Evolutionary conservation across 2,113 vertebrate genomes (phyloP).

Genomic region (Clarias gariepinus): DNA sequence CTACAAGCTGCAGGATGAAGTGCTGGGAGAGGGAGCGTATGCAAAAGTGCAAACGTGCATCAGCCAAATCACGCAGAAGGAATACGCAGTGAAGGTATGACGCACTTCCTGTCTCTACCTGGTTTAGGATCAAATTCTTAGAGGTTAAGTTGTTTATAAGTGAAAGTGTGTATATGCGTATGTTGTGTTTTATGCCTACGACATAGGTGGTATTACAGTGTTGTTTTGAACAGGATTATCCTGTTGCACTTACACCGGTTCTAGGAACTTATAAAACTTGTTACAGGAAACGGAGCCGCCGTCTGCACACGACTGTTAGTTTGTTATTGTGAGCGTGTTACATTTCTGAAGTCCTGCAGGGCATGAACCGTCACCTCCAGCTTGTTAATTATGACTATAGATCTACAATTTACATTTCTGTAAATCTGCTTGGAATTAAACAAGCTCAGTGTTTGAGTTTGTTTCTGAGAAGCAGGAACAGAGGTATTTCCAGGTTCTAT

Average conservation of each 20-base stretch:
- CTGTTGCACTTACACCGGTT: slow-evolving; percentile 3
- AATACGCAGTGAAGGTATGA: slow-evolving; percentile 94
- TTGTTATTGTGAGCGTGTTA: not conserved
- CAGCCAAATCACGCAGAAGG: slow-evolving; percentile 95
- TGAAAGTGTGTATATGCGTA: not conserved
- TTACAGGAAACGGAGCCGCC: not conserved
- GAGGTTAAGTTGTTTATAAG: not conserved
- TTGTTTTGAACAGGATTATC: slow-evolving; percentile 13
- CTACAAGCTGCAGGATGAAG: slow-evolving; percentile 92
- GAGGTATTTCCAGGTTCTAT: not conserved
- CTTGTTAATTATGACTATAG: not conserved
- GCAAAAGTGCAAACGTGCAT: slow-evolving; percentile 93
- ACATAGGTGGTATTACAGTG: not conserved
- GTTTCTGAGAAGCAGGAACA: not conserved
- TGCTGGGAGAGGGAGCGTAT: slow-evolving; percentile 93
- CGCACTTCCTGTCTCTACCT: not conserved
- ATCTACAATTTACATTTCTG: not conserved
- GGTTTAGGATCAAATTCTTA: not conserved
- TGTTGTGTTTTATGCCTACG: not conserved
- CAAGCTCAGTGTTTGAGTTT: not conserved
- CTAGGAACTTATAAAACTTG: slow-evolving; percentile 2
- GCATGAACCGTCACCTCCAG: not conserved
- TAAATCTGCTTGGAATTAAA: not conserved
- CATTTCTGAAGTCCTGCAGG: not conserved
- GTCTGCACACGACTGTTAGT: not conserved